These are phyloP conservation scores for Lypha dubia DNA, from an alignment of 2,888 invertebrate species.

Conservation along the genomic window DNA sequence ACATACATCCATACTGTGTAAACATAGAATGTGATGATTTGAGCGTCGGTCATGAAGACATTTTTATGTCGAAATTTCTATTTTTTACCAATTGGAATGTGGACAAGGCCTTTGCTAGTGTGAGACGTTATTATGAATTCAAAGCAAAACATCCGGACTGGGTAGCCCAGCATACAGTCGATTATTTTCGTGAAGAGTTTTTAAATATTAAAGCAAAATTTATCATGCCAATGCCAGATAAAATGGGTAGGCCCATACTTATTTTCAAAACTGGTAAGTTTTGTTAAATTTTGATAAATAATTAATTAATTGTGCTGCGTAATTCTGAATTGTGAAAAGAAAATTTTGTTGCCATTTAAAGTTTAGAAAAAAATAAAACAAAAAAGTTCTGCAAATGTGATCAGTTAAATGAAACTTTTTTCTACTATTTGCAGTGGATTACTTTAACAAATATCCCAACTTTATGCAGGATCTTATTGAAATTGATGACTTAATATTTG, in stretches of 20 bases:
- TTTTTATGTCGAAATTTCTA: constrained; percentile 79
- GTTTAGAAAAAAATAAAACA: too few relatives aligned
- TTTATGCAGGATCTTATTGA: constrained; percentile 79
- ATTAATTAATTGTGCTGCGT: too few relatives aligned
- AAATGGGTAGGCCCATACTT: constrained; percentile 78
- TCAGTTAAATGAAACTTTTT: not conserved
- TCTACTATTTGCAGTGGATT: constrained; percentile 76
- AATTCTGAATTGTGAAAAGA: too few relatives aligned
- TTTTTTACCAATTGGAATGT: constrained; percentile 78
- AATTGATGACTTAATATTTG: constrained; percentile 81
- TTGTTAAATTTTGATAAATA: not conserved
- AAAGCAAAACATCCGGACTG: constrained; percentile 79
- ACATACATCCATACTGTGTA: too few relatives aligned
- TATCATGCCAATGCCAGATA: constrained; percentile 80
- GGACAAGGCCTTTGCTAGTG: constrained; percentile 76
- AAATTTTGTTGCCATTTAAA: too few relatives aligned
- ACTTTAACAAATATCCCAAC: constrained; percentile 79
- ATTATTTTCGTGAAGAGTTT: constrained; percentile 78
- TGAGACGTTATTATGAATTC: constrained; percentile 80
- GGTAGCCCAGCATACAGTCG: constrained; percentile 78
- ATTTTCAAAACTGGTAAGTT: constrained; percentile 76
- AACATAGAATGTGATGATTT: constrained; percentile 72
- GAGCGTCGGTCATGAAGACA: constrained; percentile 78
- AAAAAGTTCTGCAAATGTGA: not conserved
- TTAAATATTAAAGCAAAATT: constrained; percentile 78